Evolutionary conservation across 2,888 invertebrate genomes (phyloP), one percentile per base, ranked within the genome.

Genomic region (Agrotis segetum): DNA sequence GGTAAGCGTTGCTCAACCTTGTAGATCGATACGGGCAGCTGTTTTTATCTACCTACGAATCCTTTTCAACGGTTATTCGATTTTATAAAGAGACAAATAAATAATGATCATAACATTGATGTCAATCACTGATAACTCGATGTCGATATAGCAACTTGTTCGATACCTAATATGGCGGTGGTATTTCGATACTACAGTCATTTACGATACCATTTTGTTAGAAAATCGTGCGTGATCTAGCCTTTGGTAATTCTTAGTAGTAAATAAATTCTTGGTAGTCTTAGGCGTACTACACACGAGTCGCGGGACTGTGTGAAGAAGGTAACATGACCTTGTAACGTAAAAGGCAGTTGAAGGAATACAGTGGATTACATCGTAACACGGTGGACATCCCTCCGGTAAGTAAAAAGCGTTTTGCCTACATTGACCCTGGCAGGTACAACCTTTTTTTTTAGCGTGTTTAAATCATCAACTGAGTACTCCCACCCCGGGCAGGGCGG

Each of bases 151-250:
- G 40, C 11, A 40, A 53, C 47, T 19, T 21, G 44, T 9, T 29
- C 16, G 16, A 49, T 21, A 56, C 65, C 55, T 63, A 49, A 64
- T 63, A 71, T n/a, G 53, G 53, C 19, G 11, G 7, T 3, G 34
- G 0, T 24, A 52, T 2, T 53, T 13, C 24, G 5, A 72, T 40
- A 55, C 72, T 55, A 71, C 63, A 29, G 72, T 72, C 63, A 47
- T 34, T 40, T 7, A 13, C 2, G 5, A 13, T 72, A 40, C 3
- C 0, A 46, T 21, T 64, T n/a, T 16, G 14, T 14, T 62, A 21
- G 21, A 46, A 69, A 44, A 53, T 17, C 52, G 14, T 65, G n/a
- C 17, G 16, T 29, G 19, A 9, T 56, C 13, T 3, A 13, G 34
- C 34, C 34, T 34, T 7, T 34, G 34, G n/a, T n/a, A n/a, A n/a